Percentiles rank a stretch among this genome's conserved stretches.
Evolutionary conservation across 1,140 invertebrate species (phyloP).

Genomic region (Sitobion miscanthi): DNA sequence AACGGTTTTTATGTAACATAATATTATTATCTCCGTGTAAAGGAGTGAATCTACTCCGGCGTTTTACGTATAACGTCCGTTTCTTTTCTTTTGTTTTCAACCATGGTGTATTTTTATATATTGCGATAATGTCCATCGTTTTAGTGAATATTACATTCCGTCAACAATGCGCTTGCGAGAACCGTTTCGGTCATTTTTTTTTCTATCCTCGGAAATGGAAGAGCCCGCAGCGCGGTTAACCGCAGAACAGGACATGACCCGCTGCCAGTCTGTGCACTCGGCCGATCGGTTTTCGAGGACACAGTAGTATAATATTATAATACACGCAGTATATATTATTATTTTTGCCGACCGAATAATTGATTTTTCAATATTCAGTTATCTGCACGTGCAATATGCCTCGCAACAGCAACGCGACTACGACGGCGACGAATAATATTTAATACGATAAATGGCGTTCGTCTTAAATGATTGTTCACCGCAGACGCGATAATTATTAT

Average conservation of each 20-base stretch:
- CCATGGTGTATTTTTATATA: neutral
- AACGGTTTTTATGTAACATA: neutral
- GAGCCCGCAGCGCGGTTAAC: neutral
- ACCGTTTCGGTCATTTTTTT: conserved; percentile 20
- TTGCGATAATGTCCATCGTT: neutral
- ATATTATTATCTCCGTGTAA: neutral
- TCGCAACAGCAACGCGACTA: neutral
- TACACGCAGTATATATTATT: neutral
- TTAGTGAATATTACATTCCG: neutral
- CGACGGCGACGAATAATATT: neutral
- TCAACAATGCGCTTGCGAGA: neutral
- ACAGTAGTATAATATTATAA: neutral
- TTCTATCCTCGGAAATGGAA: neutral
- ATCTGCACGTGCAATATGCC: neutral
- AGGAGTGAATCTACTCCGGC: neutral
- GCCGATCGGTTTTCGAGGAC: conserved; percentile 39
- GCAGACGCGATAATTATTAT: neutral
- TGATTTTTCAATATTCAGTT: conserved; percentile 6
- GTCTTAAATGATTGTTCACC: neutral
- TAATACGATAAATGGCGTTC: neutral
- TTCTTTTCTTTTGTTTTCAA: neutral
- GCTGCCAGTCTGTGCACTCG: neutral
- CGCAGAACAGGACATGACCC: conserved; percentile 28
- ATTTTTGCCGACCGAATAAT: conserved; percentile 4
- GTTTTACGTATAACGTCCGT: neutral